Conservation (phyloP, 2,797 vertebrate genomes). For the Nasua narica region DNA sequence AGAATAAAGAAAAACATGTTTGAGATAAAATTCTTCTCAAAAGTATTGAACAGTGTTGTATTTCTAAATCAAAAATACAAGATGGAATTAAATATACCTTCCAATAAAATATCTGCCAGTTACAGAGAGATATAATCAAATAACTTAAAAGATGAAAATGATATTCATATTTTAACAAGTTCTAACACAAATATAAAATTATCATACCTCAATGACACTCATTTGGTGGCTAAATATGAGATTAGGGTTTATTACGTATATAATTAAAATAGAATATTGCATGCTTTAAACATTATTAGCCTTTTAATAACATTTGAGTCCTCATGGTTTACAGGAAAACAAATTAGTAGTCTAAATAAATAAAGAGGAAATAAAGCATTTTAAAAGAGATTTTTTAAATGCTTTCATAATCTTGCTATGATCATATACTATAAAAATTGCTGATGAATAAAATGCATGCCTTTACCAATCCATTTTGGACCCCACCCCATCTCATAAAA, state of each 20-base stretch:
- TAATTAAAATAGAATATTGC: background rate
- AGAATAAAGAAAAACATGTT: slow-evolving; percentile 69
- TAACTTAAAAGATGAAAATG: slow-evolving; percentile 40
- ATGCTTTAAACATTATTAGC: slow-evolving; percentile 39
- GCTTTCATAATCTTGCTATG: slow-evolving; percentile 69
- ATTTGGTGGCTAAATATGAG: slow-evolving; percentile 35
- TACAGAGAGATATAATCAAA: slow-evolving; percentile 43
- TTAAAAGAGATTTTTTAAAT: slow-evolving; percentile 19
- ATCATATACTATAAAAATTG: slow-evolving; percentile 63
- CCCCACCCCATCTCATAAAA: slow-evolving; percentile 48
- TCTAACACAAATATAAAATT: slow-evolving; percentile 27
- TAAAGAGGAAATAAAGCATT: slow-evolving; percentile 12
- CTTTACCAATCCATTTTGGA: slow-evolving; percentile 49
- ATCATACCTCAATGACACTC: slow-evolving; percentile 34
- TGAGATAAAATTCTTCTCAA: slow-evolving; percentile 46
- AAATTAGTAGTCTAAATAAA: background rate
- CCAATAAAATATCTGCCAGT: slow-evolving; percentile 48
- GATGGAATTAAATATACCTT: slow-evolving; percentile 28
- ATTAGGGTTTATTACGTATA: background rate
- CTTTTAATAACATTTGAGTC: slow-evolving; percentile 23
- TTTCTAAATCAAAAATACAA: slow-evolving; percentile 49
- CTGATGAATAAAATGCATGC: slow-evolving; percentile 45
- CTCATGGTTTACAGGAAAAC: slow-evolving; percentile 35
- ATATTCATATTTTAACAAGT: slow-evolving; percentile 43
- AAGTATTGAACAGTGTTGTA: slow-evolving; percentile 33